Conservation (phyloP, 2,888 invertebrate genomes). For the Imbricaverruca yamaguchii region DNA sequence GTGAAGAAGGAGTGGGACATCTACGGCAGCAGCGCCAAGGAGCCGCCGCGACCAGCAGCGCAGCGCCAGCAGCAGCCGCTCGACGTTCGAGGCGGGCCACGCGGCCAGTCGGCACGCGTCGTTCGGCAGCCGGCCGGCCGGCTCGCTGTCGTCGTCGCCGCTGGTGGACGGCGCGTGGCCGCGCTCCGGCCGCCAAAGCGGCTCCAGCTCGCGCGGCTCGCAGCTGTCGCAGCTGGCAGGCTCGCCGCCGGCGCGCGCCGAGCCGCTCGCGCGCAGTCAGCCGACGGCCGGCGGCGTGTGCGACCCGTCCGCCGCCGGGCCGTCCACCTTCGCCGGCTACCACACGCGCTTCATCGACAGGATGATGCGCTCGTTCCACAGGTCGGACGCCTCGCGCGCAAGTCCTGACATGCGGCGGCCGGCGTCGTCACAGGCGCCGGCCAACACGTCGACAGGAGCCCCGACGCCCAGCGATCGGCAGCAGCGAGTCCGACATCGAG, state of each 20-base stretch:
- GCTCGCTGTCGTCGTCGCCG: background rate
- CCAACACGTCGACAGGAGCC: background rate
- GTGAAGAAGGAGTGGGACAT: constrained; percentile 23
- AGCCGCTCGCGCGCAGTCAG: constrained; percentile 20
- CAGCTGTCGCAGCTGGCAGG: background rate
- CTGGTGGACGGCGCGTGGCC: background rate
- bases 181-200: background rate
- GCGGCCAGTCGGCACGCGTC: background rate
- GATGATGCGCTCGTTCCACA: constrained; percentile 61
- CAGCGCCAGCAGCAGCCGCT: background rate
- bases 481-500: background rate
- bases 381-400: constrained; percentile 37
- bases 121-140: constrained; percentile 2
- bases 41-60: background rate
- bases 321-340: constrained; percentile 62
- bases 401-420: background rate
- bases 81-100: background rate
- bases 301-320: constrained; percentile 41
- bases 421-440: background rate
- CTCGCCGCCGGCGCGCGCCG: background rate
- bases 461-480: background rate
- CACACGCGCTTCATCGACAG: constrained; percentile 72
- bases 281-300: constrained; percentile 27
- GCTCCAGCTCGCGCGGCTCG: background rate
- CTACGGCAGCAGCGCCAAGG: constrained; percentile 11